Percentiles rank a stretch among this genome's conserved stretches.
Conservation (phyloP, 1,140 invertebrate species). For the Pseudomyrmex flavicornis region DNA sequence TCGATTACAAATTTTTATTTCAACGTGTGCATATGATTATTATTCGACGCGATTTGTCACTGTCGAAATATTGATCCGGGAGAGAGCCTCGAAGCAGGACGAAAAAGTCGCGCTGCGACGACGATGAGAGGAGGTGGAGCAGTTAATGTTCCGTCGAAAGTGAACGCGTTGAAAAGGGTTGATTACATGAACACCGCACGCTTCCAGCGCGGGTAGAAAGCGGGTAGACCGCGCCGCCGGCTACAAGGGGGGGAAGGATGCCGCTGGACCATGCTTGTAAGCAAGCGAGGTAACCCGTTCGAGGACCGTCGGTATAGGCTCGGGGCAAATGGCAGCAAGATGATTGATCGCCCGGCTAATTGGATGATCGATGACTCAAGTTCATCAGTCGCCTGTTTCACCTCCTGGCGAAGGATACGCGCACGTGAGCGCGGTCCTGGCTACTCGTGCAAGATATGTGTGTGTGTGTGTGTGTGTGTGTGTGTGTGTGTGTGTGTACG, state of each 20-base stretch:
- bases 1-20: neutral
- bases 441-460: conserved; percentile 9
- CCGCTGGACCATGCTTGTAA: conserved; percentile 78
- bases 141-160: conserved; percentile 78
- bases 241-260: conserved; percentile 78
- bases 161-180: conserved; percentile 85
- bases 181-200: conserved; percentile 83
- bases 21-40: neutral
- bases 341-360: conserved; percentile 84
- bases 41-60: conserved; percentile 46
- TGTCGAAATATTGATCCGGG: conserved; percentile 63
- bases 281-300: conserved; percentile 65
- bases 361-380: conserved; percentile 84
- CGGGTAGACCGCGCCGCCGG: conserved; percentile 78
- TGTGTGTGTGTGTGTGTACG: conserved; percentile 3
- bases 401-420: conserved; percentile 73
- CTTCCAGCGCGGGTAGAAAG: conserved; percentile 62
- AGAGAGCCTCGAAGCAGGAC: conserved; percentile 52
- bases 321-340: conserved; percentile 80
- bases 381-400: conserved; percentile 79
- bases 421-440: conserved; percentile 63
- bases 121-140: conserved; percentile 15
- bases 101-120: conserved; percentile 63
- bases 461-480: neutral
- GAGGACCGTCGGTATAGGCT: conserved; percentile 68